Percentiles rank a stretch among this genome's conserved stretches.
phyloP scores from a whole-genome alignment of 2,888 invertebrate genomes.

The Ceriagrion tenellum region DNA sequence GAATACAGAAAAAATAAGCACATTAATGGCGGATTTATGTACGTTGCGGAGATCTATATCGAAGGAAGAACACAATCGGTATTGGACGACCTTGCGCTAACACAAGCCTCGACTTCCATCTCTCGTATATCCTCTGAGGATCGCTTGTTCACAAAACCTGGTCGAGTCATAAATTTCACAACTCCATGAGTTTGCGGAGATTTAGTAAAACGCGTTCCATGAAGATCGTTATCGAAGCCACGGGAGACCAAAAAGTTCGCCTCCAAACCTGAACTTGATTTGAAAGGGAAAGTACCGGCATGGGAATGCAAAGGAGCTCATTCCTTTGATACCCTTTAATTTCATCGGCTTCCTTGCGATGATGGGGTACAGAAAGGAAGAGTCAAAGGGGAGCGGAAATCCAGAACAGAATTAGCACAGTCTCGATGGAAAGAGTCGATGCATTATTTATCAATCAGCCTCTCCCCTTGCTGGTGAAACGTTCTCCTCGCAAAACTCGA shows the following conservation, averaged over 20 bases:
- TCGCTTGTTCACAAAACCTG: too few species aligned
- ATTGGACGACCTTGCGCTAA: too few species aligned
- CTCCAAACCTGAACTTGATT: not conserved
- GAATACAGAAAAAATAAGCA: too few species aligned
- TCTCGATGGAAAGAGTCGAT: not conserved
- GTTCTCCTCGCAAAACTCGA: not conserved
- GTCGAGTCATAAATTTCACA: too few species aligned
- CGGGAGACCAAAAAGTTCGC: not conserved
- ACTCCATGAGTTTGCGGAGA: not conserved
- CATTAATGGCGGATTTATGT: too few species aligned
- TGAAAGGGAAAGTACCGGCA: not conserved
- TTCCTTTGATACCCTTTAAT: slow-evolving; percentile 14
- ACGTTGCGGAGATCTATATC: too few species aligned
- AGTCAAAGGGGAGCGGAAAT: not conserved
- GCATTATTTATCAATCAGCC: not conserved
- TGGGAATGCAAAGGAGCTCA: not conserved
- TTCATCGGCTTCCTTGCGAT: not conserved
- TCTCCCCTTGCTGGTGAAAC: not conserved
- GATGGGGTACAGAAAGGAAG: not conserved
- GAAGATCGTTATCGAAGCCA: not conserved
- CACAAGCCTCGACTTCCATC: too few species aligned
- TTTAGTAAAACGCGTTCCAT: not conserved
- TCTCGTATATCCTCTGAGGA: too few species aligned
- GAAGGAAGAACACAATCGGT: too few species aligned
- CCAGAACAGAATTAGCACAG: not conserved